These are phyloP conservation scores for Pelecanus crispus DNA, from an alignment of 2,113 vertebrate species.

Conservation along the genomic window DNA sequence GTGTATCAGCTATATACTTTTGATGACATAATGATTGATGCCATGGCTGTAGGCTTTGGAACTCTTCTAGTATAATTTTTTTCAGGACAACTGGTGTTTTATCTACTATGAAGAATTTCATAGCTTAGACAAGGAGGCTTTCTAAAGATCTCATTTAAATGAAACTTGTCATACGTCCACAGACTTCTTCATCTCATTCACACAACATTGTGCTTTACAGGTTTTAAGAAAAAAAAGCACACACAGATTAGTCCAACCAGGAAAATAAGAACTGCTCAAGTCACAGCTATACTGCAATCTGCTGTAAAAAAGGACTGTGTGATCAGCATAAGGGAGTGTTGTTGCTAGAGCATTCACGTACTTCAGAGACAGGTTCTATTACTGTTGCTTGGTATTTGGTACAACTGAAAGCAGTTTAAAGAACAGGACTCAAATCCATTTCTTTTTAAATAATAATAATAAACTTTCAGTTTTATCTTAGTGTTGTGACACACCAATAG, in stretches of 20 bases:
- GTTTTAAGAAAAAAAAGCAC: not conserved
- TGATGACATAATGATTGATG: not conserved
- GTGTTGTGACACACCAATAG: not conserved
- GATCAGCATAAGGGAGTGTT: not conserved
- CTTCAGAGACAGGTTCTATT: not conserved
- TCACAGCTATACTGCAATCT: not conserved
- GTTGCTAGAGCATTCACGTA: not conserved
- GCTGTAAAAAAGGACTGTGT: accelerated
- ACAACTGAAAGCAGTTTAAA: not conserved
- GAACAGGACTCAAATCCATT: not conserved
- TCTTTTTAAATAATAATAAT: not conserved
- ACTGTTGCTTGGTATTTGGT: not conserved
- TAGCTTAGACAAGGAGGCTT: not conserved
- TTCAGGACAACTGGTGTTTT: not conserved
- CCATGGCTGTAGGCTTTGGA: not conserved
- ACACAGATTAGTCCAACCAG: not conserved
- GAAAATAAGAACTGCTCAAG: not conserved
- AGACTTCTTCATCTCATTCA: not conserved
- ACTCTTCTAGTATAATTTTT: not conserved
- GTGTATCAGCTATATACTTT: not conserved
- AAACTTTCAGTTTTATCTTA: not conserved
- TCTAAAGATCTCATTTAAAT: not conserved
- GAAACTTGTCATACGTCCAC: not conserved
- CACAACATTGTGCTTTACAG: not conserved
- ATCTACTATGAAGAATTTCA: not conserved